phyloP scores from a whole-genome alignment of 2,888 invertebrate species.

The Pristionchus entomophagus region DNA sequence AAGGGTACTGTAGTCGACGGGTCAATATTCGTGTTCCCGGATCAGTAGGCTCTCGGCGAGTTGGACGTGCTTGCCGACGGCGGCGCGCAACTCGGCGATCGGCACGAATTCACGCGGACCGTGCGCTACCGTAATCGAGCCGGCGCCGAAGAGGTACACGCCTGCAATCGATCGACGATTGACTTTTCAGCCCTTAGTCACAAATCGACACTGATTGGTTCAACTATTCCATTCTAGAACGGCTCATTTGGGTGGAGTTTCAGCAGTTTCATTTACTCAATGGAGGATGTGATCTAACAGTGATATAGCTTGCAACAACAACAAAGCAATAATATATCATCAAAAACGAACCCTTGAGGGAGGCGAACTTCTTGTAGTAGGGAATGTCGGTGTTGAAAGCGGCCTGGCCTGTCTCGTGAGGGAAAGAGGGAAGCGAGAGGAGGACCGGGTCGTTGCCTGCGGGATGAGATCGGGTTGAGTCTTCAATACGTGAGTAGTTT shows the following conservation, averaged over 20 bases:
- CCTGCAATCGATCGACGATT: conserved; percentile 50
- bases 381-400: conserved; percentile 73
- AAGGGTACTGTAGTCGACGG: neutral
- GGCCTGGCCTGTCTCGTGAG: conserved; percentile 50
- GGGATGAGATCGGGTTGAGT: no score
- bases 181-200: neutral
- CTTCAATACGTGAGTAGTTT: neutral
- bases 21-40: neutral
- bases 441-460: conserved; percentile 45
- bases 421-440: conserved; percentile 55
- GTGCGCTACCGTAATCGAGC: conserved; percentile 73
- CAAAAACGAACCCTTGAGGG: conserved; percentile 59
- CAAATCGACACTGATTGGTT: neutral
- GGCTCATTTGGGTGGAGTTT: neutral
- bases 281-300: no score
- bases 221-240: neutral
- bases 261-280: no score
- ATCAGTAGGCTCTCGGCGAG: conserved; percentile 37
- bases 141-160: conserved; percentile 68
- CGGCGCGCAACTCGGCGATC: conserved; percentile 55
- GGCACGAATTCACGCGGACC: conserved; percentile 70
- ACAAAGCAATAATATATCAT: neutral
- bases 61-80: conserved; percentile 55
- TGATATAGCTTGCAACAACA: no score
- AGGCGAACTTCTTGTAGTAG: conserved; percentile 60